phyloP scores from a whole-genome alignment of 2,113 vertebrate species.

The Pseudonaja textilis region DNA sequence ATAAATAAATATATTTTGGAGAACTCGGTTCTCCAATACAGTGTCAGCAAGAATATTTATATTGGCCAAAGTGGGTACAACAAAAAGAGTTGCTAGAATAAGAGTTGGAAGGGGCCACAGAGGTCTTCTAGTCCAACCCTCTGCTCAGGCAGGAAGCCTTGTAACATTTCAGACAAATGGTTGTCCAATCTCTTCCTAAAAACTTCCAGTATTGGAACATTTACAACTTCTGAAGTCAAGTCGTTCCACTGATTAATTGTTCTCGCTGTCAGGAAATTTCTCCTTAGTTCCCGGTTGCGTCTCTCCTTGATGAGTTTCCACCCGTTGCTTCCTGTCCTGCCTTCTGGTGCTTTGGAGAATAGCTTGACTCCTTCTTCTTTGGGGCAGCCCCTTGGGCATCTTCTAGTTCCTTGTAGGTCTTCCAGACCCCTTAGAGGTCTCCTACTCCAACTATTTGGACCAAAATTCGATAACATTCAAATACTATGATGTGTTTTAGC shows the following conservation, averaged over 20 bases:
- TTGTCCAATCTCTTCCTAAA: background rate
- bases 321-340: too few relatives aligned
- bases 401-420: background rate
- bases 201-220: background rate
- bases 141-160: background rate
- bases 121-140: too few relatives aligned
- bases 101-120: too few relatives aligned
- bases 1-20: too few relatives aligned
- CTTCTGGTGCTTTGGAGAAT: too few relatives aligned
- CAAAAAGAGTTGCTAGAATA: background rate
- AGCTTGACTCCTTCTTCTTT: background rate
- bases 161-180: background rate
- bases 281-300: too few relatives aligned
- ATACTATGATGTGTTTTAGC: background rate
- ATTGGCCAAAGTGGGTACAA: background rate
- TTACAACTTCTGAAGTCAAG: background rate
- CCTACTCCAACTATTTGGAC: background rate
- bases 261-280: too few relatives aligned
- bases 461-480: background rate
- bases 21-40: too few relatives aligned
- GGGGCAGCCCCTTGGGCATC: too few relatives aligned
- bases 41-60: background rate
- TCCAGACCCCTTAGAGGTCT: too few relatives aligned
- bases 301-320: too few relatives aligned
- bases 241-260: accelerated